phyloP scores from a whole-genome alignment of 2,888 invertebrate genomes.

The Morpho achilles region DNA sequence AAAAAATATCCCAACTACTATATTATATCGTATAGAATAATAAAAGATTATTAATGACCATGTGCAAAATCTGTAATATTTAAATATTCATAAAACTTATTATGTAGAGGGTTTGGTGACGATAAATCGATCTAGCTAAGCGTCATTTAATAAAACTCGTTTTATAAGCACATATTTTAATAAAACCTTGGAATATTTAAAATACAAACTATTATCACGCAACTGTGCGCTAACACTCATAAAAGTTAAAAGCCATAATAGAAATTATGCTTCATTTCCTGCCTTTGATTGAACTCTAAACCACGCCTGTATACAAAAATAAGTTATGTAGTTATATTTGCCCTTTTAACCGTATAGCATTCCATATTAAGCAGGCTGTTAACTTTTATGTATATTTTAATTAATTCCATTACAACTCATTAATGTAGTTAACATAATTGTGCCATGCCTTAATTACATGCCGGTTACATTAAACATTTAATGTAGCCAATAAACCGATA shows the following conservation, averaged over 20 bases:
- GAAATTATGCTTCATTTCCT: constrained; percentile 65
- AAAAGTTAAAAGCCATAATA: constrained; percentile 36
- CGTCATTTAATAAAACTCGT: too few relatives aligned
- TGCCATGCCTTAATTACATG: too few relatives aligned
- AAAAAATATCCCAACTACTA: background rate
- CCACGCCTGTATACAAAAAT: constrained; percentile 38
- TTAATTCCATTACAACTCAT: background rate
- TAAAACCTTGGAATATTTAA: constrained; percentile 4
- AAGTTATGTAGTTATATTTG: constrained; percentile 20
- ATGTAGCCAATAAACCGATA: too few relatives aligned
- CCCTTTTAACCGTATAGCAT: constrained; percentile 8
- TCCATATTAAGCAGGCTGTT: constrained; percentile 5
- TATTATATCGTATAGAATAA: too few relatives aligned
- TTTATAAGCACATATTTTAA: too few relatives aligned
- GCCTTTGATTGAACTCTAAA: constrained; percentile 55
- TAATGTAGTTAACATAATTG: background rate
- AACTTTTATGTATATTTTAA: constrained; percentile 2
- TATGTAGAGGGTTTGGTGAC: too few relatives aligned
- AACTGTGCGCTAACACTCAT: constrained; percentile 13
- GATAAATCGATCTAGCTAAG: too few relatives aligned
- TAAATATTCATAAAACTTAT: too few relatives aligned
- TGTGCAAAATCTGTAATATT: too few relatives aligned
- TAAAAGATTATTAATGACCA: too few relatives aligned
- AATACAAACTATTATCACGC: constrained; percentile 12
- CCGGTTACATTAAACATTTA: too few relatives aligned